Conservation (phyloP, 2,113 vertebrate species). For the Hemiscyllium ocellatum region DNA sequence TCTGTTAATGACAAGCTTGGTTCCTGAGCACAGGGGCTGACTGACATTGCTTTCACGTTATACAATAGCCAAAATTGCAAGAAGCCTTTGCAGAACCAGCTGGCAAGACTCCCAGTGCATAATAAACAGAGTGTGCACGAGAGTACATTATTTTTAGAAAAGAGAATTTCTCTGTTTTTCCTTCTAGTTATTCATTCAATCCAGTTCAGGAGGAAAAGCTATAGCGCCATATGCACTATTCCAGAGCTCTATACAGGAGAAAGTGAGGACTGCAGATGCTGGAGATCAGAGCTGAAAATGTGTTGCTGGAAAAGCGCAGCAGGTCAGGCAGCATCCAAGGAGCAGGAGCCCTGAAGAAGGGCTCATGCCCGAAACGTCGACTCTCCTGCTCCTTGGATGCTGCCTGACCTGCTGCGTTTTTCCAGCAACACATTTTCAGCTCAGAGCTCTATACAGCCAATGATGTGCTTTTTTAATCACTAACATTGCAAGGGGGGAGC, state of each 20-base stretch:
- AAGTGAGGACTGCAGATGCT: too few relatives aligned
- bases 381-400: too few relatives aligned
- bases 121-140: neutral
- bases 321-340: too few relatives aligned
- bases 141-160: neutral
- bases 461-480: neutral
- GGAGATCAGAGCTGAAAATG: too few relatives aligned
- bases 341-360: too few relatives aligned
- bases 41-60: neutral
- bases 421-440: too few relatives aligned
- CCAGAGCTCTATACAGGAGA: neutral
- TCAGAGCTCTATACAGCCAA: neutral
- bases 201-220: neutral
- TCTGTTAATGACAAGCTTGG: neutral
- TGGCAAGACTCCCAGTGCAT: neutral
- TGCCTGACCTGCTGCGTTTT: too few relatives aligned
- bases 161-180: neutral
- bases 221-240: too few relatives aligned
- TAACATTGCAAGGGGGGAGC: too few relatives aligned
- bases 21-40: neutral
- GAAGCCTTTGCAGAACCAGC: neutral
- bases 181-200: neutral
- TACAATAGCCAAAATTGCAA: neutral
- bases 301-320: too few relatives aligned
- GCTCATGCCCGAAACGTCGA: too few relatives aligned